Evolutionary conservation across 2,113 vertebrate species (phyloP).

Genomic region (Microtus ochrogaster): DNA sequence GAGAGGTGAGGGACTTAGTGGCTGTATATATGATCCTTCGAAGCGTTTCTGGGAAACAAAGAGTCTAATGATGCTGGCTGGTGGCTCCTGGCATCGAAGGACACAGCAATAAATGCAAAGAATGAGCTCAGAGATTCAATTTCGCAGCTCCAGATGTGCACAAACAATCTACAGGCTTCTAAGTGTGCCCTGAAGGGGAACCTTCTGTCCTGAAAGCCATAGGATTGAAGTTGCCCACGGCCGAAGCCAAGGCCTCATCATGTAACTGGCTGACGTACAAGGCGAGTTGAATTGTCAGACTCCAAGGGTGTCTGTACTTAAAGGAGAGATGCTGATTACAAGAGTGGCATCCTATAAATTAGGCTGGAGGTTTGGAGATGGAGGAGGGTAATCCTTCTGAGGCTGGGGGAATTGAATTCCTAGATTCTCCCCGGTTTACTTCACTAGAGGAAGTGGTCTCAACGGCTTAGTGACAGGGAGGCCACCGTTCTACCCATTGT

Average conservation of each 20-base stretch:
- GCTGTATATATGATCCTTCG: neutral
- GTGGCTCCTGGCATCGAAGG: neutral
- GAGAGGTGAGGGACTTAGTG: neutral
- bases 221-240: neutral
- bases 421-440: neutral
- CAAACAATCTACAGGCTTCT: neutral
- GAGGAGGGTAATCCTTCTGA: neutral
- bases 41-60: neutral
- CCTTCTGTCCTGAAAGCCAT: neutral
- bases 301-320: neutral
- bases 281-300: neutral
- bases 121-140: conserved; percentile 41
- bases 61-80: neutral
- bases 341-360: neutral
- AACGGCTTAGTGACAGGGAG: neutral
- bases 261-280: neutral
- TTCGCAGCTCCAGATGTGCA: conserved; percentile 21
- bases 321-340: neutral
- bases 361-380: neutral
- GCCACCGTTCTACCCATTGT: no score
- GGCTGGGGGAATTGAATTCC: neutral
- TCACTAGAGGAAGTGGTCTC: neutral
- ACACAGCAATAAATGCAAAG: neutral
- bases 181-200: conserved; percentile 6
- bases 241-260: neutral